These are phyloP conservation scores for Chloropsis cyanopogon DNA, from an alignment of 2,113 vertebrate species.

Conservation along the genomic window DNA sequence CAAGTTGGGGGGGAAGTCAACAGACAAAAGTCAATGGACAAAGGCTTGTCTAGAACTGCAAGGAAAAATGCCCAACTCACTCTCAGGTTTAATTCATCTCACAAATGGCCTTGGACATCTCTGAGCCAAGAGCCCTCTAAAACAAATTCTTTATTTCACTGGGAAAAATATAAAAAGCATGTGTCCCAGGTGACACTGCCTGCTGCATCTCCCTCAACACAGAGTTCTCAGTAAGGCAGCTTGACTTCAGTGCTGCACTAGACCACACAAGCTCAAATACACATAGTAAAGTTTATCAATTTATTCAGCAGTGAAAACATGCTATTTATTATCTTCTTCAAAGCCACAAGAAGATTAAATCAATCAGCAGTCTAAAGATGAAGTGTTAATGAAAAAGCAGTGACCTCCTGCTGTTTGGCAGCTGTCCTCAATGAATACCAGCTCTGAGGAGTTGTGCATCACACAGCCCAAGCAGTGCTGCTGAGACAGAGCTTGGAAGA, in stretches of 20 bases:
- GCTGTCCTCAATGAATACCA: not conserved
- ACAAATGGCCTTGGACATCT: not conserved
- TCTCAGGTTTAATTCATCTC: not conserved
- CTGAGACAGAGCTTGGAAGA: not conserved
- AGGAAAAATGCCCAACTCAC: not conserved
- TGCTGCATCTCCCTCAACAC: not conserved
- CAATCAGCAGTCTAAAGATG: not conserved
- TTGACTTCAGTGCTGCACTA: not conserved
- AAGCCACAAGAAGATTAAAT: slow-evolving; percentile 6
- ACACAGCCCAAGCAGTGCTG: not conserved
- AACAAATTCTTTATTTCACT: not conserved
- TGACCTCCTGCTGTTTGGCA: not conserved
- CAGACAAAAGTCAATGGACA: not conserved
- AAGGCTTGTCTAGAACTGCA: not conserved
- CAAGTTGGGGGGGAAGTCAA: not conserved
- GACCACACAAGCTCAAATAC: not conserved
- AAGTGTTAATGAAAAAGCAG: slow-evolving; percentile 21
- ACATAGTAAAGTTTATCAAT: not conserved
- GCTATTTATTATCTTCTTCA: not conserved
- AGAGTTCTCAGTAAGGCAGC: not conserved
- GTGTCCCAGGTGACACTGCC: not conserved
- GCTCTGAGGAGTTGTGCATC: not conserved
- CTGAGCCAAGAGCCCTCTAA: not conserved
- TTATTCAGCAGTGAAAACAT: not conserved
- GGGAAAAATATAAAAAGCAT: not conserved